These are phyloP conservation scores for Neodiprion pinetum DNA, from an alignment of 1,140 invertebrate species.

Conservation along the genomic window DNA sequence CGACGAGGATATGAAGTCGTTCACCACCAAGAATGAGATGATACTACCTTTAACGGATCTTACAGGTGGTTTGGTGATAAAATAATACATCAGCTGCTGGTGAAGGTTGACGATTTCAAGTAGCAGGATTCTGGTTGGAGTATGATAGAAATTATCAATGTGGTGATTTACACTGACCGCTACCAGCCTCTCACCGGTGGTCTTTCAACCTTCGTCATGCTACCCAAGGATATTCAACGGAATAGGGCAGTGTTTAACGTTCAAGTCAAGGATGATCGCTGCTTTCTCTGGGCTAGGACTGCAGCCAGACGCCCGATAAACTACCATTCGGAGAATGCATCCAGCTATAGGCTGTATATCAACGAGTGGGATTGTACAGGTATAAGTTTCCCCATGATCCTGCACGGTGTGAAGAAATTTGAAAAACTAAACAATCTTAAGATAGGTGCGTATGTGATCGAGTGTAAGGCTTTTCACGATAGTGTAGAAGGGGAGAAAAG, in stretches of 20 bases:
- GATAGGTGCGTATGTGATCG: constrained; percentile 42
- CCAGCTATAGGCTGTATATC: constrained; percentile 42
- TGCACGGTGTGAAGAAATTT: constrained; percentile 49
- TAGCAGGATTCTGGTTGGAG: constrained; percentile 16
- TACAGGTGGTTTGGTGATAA: constrained; percentile 19
- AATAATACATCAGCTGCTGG: neutral
- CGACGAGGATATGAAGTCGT: constrained; percentile 25
- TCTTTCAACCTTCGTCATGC: constrained; percentile 38
- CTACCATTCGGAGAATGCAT: constrained; percentile 33
- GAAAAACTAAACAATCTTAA: constrained; percentile 50
- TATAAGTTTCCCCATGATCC: constrained; percentile 50
- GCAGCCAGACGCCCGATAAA: constrained; percentile 43
- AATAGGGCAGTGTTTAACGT: constrained; percentile 54
- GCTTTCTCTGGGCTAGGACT: constrained; percentile 49
- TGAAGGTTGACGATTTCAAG: constrained; percentile 28
- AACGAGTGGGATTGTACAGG: constrained; percentile 47
- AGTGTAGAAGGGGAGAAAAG: constrained; percentile 25
- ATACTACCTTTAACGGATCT: constrained; percentile 24
- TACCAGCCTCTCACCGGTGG: constrained; percentile 43
- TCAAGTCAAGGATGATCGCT: constrained; percentile 46
- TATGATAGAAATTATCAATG: constrained; percentile 28
- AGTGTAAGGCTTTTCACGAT: constrained; percentile 12
- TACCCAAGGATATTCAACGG: constrained; percentile 42
- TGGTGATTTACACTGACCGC: constrained; percentile 32
- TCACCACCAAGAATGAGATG: constrained; percentile 26